These are phyloP conservation scores for Acanthornis magna DNA, from an alignment of 2,797 vertebrate genomes.

Conservation along the genomic window DNA sequence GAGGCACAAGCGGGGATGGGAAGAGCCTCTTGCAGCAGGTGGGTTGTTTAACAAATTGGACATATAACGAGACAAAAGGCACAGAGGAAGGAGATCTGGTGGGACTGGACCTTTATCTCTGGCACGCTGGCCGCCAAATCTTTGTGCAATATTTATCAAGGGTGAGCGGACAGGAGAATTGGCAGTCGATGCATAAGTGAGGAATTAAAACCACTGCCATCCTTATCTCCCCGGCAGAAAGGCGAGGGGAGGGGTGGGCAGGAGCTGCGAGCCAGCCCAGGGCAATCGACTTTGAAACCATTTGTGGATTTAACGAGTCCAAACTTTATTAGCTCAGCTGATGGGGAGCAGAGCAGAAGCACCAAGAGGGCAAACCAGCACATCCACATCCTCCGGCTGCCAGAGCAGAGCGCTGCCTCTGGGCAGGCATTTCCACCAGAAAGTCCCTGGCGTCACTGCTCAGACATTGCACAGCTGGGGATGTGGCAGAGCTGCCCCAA, in stretches of 20 bases:
- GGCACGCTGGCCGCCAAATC: conserved; percentile 30
- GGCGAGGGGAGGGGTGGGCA: not conserved
- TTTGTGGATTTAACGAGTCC: conserved; percentile 12
- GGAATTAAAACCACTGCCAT: conserved; percentile 30
- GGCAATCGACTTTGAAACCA: not conserved
- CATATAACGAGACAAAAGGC: not conserved
- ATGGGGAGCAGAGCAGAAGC: not conserved
- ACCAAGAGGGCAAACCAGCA: not conserved
- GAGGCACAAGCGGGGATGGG: not conserved
- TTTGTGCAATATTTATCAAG: conserved; percentile 35
- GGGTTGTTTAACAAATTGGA: conserved; percentile 17
- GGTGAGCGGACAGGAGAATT: conserved; percentile 32
- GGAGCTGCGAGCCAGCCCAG: not conserved
- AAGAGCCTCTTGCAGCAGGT: not conserved
- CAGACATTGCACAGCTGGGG: accelerated
- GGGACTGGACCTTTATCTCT: conserved; percentile 34
- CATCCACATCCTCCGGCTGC: accelerated
- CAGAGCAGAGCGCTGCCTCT: not conserved
- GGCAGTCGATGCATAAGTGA: conserved; percentile 21
- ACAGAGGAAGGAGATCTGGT: not conserved
- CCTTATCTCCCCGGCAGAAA: conserved; percentile 34
- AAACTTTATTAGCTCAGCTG: conserved; percentile 12
- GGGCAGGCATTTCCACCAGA: not conserved
- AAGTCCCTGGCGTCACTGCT: not conserved
- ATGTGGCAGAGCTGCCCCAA: not conserved